A percentile compares a stretch with the other conserved stretches of the same genome.
These are phyloP conservation scores for Mystacides longicornis DNA, from an alignment of 2,888 invertebrate species.

Conservation along the genomic window DNA sequence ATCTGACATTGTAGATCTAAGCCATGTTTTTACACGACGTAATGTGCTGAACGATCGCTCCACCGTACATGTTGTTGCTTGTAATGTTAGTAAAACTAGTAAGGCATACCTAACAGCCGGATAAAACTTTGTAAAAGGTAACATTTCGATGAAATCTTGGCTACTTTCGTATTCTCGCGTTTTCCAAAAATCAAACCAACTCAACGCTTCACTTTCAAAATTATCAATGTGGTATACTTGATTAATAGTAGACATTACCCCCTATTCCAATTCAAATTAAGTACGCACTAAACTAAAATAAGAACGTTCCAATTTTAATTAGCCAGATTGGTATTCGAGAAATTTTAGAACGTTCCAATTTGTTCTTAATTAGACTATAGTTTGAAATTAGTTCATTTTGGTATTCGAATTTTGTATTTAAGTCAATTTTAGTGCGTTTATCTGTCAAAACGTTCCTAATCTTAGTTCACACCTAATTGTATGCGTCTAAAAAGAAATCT, in stretches of 20 bases:
- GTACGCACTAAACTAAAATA: too few species aligned
- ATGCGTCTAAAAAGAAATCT: too few species aligned
- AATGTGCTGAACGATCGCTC: conserved; percentile 4
- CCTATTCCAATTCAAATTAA: not conserved
- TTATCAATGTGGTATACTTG: not conserved
- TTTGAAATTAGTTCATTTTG: too few species aligned
- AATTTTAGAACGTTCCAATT: too few species aligned
- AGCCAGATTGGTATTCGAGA: too few species aligned
- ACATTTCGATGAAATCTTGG: not conserved
- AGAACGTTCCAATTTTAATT: too few species aligned
- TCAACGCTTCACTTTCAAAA: too few species aligned
- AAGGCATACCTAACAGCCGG: conserved; percentile 3
- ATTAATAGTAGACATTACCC: not conserved
- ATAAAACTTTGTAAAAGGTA: conserved; percentile 4
- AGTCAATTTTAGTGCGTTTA: too few species aligned
- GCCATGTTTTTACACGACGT: conserved; percentile 4
- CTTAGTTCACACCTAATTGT: too few species aligned
- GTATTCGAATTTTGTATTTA: too few species aligned
- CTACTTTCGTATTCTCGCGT: not conserved
- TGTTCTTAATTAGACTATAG: too few species aligned
- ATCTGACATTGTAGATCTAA: conserved; percentile 8
- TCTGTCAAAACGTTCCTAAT: too few species aligned
- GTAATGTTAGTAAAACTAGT: conserved; percentile 9
- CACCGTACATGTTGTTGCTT: not conserved
- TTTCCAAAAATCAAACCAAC: conserved; percentile 8